Evolutionary conservation across 1,140 invertebrate species (phyloP), one percentile per base, ranked within the genome.

Genomic region (Drosophila murphyi): DNA sequence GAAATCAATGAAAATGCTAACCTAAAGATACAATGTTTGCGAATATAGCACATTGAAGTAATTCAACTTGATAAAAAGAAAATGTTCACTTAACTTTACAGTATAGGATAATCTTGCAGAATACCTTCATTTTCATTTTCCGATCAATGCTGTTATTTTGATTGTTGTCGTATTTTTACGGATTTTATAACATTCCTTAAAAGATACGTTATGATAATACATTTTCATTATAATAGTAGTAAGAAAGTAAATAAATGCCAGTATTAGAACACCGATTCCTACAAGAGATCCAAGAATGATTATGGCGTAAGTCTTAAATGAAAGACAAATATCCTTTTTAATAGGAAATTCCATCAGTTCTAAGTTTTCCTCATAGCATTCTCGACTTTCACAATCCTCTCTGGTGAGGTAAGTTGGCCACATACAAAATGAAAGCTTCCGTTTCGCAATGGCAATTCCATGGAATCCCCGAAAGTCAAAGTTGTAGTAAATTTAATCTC

Each of bases 381-480:
- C 3, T 1, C 48, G 35, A 37, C 7, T 1, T 4, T 61, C 45
- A 48, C 45, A 32, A 48, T 61, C 59, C 4, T 48, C 43, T 5
- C 5, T 29, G 4, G 29, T 61, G 20, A 4, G 59, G 48, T 3
- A n/a, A n/a, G 29, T 37, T 35, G 4, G 4, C 32, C 2, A 61
- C 32, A 5, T 48, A 61, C 31, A 7, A 7, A 2, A 61, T 47
- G 8, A 61, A 10, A 0, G 12, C 3, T 20, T 5, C 2, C 10
- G 31, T 7, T 3, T 50, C 32, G 8, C 59, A 61, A 37, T 29
- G 29, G n/a, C 59, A 61, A 4, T 3, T 61, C 59, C 59, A 61
- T 28, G 31, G 45, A 61, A 48, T 61, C 3, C n/a, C 20, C 0
- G 45, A 48, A 3, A 61, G 32, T 4, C 20, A 29, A 0, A 61